Percentiles rank a stretch among this genome's conserved stretches.
Conservation (phyloP, 1,140 invertebrate genomes). For the Zaprionus davidi region DNA sequence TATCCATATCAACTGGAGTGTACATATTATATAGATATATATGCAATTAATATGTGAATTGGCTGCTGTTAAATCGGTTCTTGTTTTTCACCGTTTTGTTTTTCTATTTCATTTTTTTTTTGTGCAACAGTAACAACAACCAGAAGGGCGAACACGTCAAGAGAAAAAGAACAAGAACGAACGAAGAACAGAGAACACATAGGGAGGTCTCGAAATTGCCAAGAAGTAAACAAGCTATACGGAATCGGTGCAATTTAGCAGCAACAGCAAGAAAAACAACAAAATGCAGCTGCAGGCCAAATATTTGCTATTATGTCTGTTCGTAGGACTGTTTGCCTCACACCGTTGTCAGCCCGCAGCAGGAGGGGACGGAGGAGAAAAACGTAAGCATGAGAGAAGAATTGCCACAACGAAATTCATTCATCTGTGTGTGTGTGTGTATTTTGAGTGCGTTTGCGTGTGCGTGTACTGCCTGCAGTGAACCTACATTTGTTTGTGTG, state of each 20-base stretch:
- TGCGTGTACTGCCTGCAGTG: constrained; percentile 14
- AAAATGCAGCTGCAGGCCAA: constrained; percentile 70
- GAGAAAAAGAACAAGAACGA: constrained; percentile 15
- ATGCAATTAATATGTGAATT: not conserved
- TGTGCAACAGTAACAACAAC: constrained; percentile 29
- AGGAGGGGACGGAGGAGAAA: constrained; percentile 46
- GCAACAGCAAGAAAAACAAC: constrained; percentile 33
- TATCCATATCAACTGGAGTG: not conserved
- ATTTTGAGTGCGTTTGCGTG: constrained; percentile 8
- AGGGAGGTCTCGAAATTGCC: constrained; percentile 36
- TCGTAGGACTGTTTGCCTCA: constrained; percentile 66
- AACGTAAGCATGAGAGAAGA: constrained; percentile 55
- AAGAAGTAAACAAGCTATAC: constrained; percentile 46
- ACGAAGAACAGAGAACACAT: not conserved
- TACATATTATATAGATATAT: not conserved
- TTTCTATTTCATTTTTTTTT: not conserved
- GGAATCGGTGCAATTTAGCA: constrained; percentile 36
- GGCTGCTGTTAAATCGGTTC: constrained; percentile 1
- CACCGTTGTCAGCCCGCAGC: constrained; percentile 29
- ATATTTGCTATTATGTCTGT: constrained; percentile 70
- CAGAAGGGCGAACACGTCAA: constrained; percentile 41
- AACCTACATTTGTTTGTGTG: constrained; percentile 6
- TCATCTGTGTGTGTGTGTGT: constrained; percentile 18
- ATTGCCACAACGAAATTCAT: constrained; percentile 40
- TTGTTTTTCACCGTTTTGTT: constrained; percentile 37